Evolutionary conservation across 2,113 vertebrate species (phyloP), one percentile per base, ranked within the genome.

Genomic region (Herpailurus yagouaroundi): DNA sequence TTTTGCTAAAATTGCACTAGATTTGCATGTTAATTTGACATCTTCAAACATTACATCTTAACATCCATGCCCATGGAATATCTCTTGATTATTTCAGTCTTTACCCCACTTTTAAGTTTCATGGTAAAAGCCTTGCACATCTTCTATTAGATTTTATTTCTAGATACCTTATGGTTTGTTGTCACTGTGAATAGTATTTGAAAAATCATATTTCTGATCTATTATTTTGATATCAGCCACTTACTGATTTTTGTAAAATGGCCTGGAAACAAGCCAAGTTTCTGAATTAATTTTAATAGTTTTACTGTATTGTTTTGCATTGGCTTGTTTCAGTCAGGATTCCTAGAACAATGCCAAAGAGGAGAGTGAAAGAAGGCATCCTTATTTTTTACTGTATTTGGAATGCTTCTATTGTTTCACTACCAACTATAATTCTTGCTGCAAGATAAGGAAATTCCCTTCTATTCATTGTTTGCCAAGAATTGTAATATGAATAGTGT

Each of bases 391-490:
- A 50, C 31, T 79, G 71, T 91, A 66, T 95, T 89, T 45, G 12
- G 27, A 93, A 91, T 69, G 82, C 18, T 25, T 89, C 55, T 86
- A 45, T 52, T 55, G 52, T 84, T 90, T 91, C 86, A 94, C 60
- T 36, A 68, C 9, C 80, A 87, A 71, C 50, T 89, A 69, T 57
- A 93, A 95, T 90, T 96, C 94, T 92, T 92, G 55, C 83, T 93
- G n/a, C 27, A 36, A 92, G 82, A 89, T 89, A 97, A 96, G 55
- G 38, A 95, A 89, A 69, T 96, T 90, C 48, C 66, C 64, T 84
- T 36, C 83, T 77, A 94, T 92, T 94, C 68, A 96, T 23, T 87
- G 55, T 89, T 87, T 93, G 82, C 73, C 95, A 97, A 90, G 68
- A 95, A 69, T 29, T 79, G 21, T 64, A 82, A 48, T 13, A 60